phyloP scores from a whole-genome alignment of 2,888 invertebrate species.

The Ophioninae sp. region DNA sequence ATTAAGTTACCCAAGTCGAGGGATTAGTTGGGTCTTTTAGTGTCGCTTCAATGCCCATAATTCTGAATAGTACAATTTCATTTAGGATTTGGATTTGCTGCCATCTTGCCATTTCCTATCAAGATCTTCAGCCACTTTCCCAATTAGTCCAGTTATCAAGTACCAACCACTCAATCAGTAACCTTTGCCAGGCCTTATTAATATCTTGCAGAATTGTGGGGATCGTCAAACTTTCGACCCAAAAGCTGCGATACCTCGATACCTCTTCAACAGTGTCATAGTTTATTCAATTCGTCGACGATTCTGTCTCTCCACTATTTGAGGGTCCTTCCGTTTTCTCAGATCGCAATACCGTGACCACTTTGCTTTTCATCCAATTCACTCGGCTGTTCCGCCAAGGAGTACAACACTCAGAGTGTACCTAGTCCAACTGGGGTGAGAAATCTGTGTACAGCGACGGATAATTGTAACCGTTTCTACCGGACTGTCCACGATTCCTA shows the following conservation, averaged over 20 bases:
- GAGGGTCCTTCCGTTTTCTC: constrained; percentile 8
- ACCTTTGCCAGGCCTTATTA: background rate
- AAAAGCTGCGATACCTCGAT: background rate
- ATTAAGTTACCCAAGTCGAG: background rate
- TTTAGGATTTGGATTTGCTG: background rate
- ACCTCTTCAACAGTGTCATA: background rate
- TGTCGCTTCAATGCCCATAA: background rate
- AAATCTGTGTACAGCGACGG: constrained; percentile 47
- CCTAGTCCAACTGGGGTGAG: constrained; percentile 33
- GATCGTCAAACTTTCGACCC: background rate
- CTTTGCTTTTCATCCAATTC: constrained; percentile 37
- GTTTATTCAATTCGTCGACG: constrained; percentile 40
- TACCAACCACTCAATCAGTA: background rate
- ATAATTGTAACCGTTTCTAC: constrained; percentile 53
- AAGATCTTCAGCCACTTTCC: background rate
- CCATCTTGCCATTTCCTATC: background rate
- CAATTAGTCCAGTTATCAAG: background rate
- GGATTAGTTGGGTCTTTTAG: background rate
- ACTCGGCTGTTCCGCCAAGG: constrained; percentile 21
- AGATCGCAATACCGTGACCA: constrained; percentile 11
- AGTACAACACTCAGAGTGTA: constrained; percentile 11
- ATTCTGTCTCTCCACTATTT: background rate
- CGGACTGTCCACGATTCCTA: constrained; percentile 34
- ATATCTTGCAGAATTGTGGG: background rate
- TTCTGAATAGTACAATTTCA: background rate